Percentiles rank a stretch among this genome's conserved stretches.
These are phyloP conservation scores for Dicrostonyx torquatus DNA, from an alignment of 2,797 vertebrate species.

Conservation along the genomic window DNA sequence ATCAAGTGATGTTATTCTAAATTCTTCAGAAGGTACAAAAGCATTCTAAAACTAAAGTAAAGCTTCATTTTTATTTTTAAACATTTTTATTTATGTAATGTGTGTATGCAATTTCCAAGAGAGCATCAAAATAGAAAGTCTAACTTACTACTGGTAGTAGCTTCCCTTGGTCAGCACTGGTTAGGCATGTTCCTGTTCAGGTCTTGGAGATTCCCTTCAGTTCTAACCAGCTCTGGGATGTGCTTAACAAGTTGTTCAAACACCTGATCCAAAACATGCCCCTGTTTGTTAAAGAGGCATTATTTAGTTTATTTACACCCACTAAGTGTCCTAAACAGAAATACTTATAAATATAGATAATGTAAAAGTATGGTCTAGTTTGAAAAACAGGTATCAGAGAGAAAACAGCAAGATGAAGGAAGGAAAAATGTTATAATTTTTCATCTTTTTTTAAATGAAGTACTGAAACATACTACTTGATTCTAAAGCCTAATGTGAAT, in stretches of 20 bases:
- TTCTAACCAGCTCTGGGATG: slow-evolving; percentile 13
- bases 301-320: neutral
- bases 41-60: neutral
- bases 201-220: slow-evolving; percentile 10
- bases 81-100: neutral
- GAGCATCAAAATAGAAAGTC: slow-evolving; percentile 36
- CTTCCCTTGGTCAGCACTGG: neutral
- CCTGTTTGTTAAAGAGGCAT: neutral
- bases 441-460: neutral
- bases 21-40: neutral
- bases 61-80: neutral
- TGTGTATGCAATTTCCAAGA: neutral
- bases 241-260: slow-evolving; percentile 43
- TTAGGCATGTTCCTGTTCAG: neutral
- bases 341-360: slow-evolving; percentile 3
- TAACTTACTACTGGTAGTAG: neutral
- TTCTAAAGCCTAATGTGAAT: neutral
- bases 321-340: neutral
- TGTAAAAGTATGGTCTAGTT: slow-evolving; percentile 4
- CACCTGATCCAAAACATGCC: slow-evolving; percentile 7
- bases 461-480: neutral
- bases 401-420: neutral
- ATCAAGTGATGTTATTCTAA: neutral
- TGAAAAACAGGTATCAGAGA: slow-evolving; percentile 21
- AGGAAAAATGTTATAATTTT: neutral